Percentiles rank a stretch among this genome's conserved stretches.
phyloP scores from a whole-genome alignment of 1,140 invertebrate genomes.

The Akabosia matsudoensis region DNA sequence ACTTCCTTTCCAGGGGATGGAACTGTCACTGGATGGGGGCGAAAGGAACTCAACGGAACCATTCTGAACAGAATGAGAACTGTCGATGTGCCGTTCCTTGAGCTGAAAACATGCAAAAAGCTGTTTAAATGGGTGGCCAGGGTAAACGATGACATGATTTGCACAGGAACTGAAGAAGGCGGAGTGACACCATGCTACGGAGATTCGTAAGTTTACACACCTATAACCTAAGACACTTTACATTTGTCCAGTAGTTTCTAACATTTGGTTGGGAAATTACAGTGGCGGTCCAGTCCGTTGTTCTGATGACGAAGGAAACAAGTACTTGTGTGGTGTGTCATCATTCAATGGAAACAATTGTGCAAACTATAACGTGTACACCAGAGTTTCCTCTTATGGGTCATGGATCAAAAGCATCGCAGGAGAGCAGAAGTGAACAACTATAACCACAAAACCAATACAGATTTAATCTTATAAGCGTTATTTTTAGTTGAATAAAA shows the following conservation, averaged over 20 bases:
- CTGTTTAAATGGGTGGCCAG: background rate
- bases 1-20: slow-evolving; percentile 8
- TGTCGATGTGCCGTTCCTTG: background rate
- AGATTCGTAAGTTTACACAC: background rate
- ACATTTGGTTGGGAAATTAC: no score
- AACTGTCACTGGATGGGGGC: slow-evolving; percentile 2
- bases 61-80: background rate
- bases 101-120: slow-evolving; percentile 7
- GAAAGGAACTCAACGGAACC: background rate
- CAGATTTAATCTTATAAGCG: no score
- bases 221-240: no score
- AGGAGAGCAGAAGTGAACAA: background rate
- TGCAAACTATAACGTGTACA: slow-evolving; percentile 6
- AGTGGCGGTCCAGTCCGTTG: background rate
- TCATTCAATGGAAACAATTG: slow-evolving; percentile 18
- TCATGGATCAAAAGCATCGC: background rate
- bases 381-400: slow-evolving; percentile 1
- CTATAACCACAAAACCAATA: no score
- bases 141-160: slow-evolving; percentile 2
- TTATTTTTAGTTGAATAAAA: no score
- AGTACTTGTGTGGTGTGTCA: background rate
- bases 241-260: no score
- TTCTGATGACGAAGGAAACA: background rate
- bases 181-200: slow-evolving; percentile 7
- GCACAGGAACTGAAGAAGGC: slow-evolving; percentile 8